Evolutionary conservation across 2,888 invertebrate species (phyloP).

Genomic region (Spisula subtruncata): DNA sequence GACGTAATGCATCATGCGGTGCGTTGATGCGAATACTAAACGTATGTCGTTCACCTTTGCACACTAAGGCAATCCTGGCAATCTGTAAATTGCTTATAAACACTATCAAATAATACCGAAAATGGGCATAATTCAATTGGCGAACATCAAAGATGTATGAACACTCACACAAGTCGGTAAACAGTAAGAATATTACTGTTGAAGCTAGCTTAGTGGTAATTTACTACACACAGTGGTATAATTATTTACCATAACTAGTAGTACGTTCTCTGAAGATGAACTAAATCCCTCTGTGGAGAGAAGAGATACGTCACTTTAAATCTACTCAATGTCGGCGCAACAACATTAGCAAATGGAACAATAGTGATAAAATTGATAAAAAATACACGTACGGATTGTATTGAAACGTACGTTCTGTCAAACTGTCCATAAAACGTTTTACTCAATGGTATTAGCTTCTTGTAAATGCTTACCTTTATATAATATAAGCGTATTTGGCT

Average conservation of each 20-base stretch:
- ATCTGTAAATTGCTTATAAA: no score
- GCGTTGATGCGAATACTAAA: no score
- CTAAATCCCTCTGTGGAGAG: neutral
- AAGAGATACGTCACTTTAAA: neutral
- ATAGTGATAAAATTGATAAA: conserved; percentile 4
- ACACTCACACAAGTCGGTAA: no score
- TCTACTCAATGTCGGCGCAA: neutral
- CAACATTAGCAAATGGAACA: conserved; percentile 20
- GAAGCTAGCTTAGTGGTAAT: neutral
- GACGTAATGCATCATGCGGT: no score
- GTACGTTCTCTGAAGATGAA: neutral
- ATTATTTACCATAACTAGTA: neutral
- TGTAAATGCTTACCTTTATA: neutral
- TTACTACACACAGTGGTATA: neutral
- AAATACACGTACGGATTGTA: neutral
- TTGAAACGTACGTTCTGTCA: neutral
- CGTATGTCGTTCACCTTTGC: no score
- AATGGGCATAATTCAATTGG: neutral
- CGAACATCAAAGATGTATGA: neutral
- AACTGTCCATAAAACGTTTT: neutral
- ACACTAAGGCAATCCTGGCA: no score
- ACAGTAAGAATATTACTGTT: neutral
- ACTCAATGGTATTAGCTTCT: neutral
- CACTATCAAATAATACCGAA: no score
- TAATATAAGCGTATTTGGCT: no score